Evolutionary conservation across 2,888 invertebrate species (phyloP).

Genomic region (Brassicogethes aeneus): DNA sequence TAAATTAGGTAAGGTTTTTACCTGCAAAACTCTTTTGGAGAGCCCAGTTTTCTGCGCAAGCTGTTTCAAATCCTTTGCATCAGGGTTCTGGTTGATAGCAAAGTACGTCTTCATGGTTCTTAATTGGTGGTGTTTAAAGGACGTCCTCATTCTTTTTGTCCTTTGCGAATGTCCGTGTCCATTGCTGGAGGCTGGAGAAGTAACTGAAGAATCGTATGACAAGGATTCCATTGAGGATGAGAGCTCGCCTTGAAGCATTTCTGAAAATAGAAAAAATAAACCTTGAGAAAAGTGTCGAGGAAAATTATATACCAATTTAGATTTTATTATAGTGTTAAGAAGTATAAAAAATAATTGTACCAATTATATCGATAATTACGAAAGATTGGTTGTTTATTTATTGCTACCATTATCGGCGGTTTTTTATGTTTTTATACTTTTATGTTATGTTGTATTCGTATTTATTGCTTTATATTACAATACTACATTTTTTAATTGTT

Average conservation of each 20-base stretch:
- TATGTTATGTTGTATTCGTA: no score
- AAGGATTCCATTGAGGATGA: slow-evolving; percentile 71
- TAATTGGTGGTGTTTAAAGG: slow-evolving; percentile 98
- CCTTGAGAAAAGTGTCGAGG: slow-evolving; percentile 3
- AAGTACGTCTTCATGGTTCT: slow-evolving; percentile 99
- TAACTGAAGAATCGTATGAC: slow-evolving; percentile 64
- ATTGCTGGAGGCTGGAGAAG: slow-evolving; percentile 58
- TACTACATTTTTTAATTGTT: no score
- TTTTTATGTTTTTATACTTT: no score
- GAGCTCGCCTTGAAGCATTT: slow-evolving; percentile 64
- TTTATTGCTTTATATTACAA: no score
- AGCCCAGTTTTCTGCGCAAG: slow-evolving; percentile 97
- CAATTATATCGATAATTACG: no score
- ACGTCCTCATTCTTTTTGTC: slow-evolving; percentile 95
- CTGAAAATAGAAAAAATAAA: slow-evolving; percentile 43
- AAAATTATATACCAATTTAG: no score
- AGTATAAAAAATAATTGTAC: no score
- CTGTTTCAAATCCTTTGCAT: slow-evolving; percentile 97
- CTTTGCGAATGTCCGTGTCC: slow-evolving; percentile 48
- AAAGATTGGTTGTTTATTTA: no score
- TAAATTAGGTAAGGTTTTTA: slow-evolving; percentile 36
- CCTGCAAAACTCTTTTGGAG: slow-evolving; percentile 96
- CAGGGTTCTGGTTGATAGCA: slow-evolving; percentile 98
- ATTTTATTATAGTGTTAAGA: slow-evolving; percentile 2
- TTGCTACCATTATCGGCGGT: no score